Evolutionary conservation across 2,888 invertebrate genomes (phyloP).

Genomic region (Oscheius sp.): DNA sequence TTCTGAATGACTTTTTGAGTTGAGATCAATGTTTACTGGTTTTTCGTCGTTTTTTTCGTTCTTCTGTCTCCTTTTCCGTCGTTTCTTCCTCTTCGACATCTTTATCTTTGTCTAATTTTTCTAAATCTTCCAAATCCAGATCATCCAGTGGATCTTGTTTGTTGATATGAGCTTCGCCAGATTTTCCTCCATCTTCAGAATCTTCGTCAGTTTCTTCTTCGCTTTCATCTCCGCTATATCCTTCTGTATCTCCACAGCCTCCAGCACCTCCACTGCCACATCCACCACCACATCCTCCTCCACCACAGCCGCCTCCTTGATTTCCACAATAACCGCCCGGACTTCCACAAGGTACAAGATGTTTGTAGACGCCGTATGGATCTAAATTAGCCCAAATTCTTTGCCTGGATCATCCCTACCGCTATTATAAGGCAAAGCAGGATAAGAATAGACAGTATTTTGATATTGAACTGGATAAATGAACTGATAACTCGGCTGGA

Average conservation of each 20-base stretch:
- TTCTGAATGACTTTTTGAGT: background rate
- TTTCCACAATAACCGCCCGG: constrained; percentile 43
- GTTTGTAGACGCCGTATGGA: constrained; percentile 52
- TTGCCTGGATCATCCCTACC: background rate
- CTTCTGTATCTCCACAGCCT: constrained; percentile 38
- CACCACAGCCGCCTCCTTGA: constrained; percentile 28
- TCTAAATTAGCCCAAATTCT: too few relatives aligned
- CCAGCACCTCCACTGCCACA: constrained; percentile 27
- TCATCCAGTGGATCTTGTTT: constrained; percentile 50
- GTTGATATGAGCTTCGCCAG: constrained; percentile 31
- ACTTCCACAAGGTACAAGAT: constrained; percentile 44
- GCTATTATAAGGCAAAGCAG: constrained; percentile 17
- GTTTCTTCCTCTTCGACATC: constrained; percentile 7
- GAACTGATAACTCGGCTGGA: constrained; percentile 53
- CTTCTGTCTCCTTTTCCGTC: constrained; percentile 7
- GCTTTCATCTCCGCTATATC: constrained; percentile 32
- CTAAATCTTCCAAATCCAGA: constrained; percentile 54
- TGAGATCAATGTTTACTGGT: constrained; percentile 5
- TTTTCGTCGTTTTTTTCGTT: constrained; percentile 8
- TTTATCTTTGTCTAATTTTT: constrained; percentile 47
- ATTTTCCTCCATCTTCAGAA: constrained; percentile 40
- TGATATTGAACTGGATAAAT: constrained; percentile 47
- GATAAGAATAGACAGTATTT: constrained; percentile 17
- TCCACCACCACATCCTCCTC: constrained; percentile 43
- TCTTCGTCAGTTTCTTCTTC: constrained; percentile 36